Conservation (phyloP, 2,888 invertebrate species). For the Lochmaea capreae region DNA sequence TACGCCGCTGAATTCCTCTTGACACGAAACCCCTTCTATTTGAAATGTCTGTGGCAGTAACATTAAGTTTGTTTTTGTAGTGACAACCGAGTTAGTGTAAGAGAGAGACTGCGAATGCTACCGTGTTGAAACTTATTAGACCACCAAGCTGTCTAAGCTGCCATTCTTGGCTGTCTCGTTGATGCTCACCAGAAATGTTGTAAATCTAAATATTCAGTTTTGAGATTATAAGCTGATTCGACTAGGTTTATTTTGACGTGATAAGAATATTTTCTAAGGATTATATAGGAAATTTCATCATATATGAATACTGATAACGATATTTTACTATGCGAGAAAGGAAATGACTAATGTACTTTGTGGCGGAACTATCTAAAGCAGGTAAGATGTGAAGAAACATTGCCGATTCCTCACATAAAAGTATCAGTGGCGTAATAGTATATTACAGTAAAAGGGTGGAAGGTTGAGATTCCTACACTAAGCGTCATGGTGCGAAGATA, state of each 20-base stretch:
- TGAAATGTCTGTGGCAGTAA: constrained; percentile 24
- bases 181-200: constrained; percentile 16
- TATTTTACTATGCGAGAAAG: too few species aligned
- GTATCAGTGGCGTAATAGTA: too few species aligned
- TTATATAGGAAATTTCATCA: too few species aligned
- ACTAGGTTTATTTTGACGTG: neutral
- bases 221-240: neutral
- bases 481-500: too few species aligned
- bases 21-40: constrained; percentile 24
- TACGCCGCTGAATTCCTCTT: constrained; percentile 16
- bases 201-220: constrained; percentile 6
- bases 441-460: too few species aligned
- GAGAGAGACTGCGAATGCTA: constrained; percentile 14
- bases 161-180: constrained; percentile 28
- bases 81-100: constrained; percentile 21
- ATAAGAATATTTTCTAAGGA: neutral
- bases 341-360: too few species aligned
- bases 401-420: too few species aligned
- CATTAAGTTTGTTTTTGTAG: constrained; percentile 34
- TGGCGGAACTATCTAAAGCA: too few species aligned
- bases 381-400: too few species aligned
- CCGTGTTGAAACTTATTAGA: constrained; percentile 35
- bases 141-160: constrained; percentile 37
- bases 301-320: too few species aligned
- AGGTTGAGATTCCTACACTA: too few species aligned